These are phyloP conservation scores for Metopia argyrocephala DNA, from an alignment of 2,888 invertebrate species.

Conservation along the genomic window DNA sequence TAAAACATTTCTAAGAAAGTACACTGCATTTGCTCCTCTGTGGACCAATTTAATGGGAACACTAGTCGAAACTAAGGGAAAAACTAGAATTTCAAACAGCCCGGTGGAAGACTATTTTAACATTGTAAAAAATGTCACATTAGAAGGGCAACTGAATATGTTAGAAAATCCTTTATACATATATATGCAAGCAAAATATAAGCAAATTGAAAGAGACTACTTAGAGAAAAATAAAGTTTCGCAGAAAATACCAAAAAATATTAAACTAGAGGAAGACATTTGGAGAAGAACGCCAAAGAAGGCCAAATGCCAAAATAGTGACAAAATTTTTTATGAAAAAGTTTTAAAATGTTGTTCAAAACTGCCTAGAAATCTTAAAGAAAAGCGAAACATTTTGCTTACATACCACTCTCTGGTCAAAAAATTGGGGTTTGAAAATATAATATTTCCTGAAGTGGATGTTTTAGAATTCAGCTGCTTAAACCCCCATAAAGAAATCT, in stretches of 20 bases:
- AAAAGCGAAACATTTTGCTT: neutral
- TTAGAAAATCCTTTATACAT: neutral
- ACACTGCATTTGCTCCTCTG: neutral
- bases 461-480: slow-evolving; percentile 2
- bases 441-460: neutral
- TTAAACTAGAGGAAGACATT: neutral
- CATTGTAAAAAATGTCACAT: slow-evolving; percentile 6
- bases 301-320: neutral
- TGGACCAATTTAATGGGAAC: slow-evolving; percentile 17
- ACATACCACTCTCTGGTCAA: neutral
- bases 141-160: slow-evolving; percentile 1
- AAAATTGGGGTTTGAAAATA: neutral
- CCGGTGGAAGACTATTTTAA: slow-evolving; percentile 4
- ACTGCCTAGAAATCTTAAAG: neutral
- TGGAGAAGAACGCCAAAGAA: slow-evolving; percentile 28
- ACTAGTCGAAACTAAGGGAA: neutral
- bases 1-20: neutral
- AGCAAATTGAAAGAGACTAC: neutral
- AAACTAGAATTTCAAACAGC: slow-evolving; percentile 1
- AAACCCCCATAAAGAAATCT: neutral
- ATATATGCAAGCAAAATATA: slow-evolving; percentile 7
- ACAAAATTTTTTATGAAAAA: neutral
- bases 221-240: neutral
- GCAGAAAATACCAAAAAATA: neutral
- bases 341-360: neutral